Percentiles rank a stretch among this genome's conserved stretches.
phyloP scores from a whole-genome alignment of 1,140 invertebrate genomes.

The Eufriesea mexicana region DNA sequence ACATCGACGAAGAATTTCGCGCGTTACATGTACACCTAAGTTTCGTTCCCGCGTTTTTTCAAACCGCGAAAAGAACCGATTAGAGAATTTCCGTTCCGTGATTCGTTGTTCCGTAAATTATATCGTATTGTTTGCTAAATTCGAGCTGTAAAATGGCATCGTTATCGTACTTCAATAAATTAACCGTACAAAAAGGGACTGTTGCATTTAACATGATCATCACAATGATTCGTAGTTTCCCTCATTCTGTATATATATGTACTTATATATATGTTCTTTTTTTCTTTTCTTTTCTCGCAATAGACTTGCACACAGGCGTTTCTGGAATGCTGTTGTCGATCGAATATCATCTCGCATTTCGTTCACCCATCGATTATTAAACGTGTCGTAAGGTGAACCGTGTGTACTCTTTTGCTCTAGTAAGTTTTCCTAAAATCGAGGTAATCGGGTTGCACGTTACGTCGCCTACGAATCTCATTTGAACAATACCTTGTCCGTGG shows the following conservation, averaged over 20 bases:
- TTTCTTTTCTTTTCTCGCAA: neutral
- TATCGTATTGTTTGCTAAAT: conserved; percentile 12
- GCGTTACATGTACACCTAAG: neutral
- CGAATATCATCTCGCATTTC: conserved; percentile 13
- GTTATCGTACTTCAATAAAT: conserved; percentile 50
- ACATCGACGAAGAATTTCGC: conserved; percentile 12
- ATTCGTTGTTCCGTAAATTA: conserved; percentile 52
- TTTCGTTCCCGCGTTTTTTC: neutral
- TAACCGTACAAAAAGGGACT: conserved; percentile 40
- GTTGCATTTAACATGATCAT: conserved; percentile 19
- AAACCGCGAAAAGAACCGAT: neutral
- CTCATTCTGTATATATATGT: neutral
- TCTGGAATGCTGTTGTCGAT: conserved; percentile 62
- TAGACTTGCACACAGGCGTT: conserved; percentile 26
- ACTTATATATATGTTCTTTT: neutral
- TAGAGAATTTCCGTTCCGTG: neutral
- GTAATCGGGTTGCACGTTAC: conserved; percentile 67
- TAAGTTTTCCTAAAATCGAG: conserved; percentile 66
- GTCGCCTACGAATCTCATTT: conserved; percentile 40
- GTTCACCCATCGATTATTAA: neutral
- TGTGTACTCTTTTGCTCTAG: conserved; percentile 34
- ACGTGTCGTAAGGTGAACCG: neutral
- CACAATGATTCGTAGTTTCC: conserved; percentile 29
- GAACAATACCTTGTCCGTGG: conserved; percentile 23
- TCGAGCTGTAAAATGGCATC: conserved; percentile 56